Base-by-base conservation (phyloP, 2,888 invertebrate species). In the Euplagia quadripunctaria region DNA sequence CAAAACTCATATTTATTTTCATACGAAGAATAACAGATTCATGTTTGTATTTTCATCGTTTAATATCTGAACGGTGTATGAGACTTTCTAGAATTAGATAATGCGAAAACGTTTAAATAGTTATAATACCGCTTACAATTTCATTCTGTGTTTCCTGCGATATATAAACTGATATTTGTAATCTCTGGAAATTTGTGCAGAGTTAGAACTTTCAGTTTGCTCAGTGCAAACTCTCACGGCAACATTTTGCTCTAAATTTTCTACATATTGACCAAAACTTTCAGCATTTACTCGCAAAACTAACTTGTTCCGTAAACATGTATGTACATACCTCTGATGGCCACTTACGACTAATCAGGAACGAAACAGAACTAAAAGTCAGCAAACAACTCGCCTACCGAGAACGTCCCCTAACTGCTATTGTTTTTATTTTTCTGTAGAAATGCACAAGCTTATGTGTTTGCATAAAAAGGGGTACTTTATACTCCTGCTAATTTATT, bases 401-500 rank as follows among this genome's bases (percentile, higher is more conserved):
- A 20, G 68, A 68, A 71, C 68, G 46, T 67, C 69, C 46, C 64
- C 65, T 70, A 51, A 68, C 7, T 68, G 20, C 55, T 63, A 63
- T 16, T 67, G 42, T 46, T 68, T 67, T 74, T 52, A 31, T 68
- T 86, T 87, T 87, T 88, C 83, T 82, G 76, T 80, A 73, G 79
- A 80, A 87, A 85, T 85, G 85, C 77, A 78, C 72, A 82, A 84
- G 84, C 85, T 86, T 85, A 85, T 86, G 82, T 88, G 88, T 90
- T 90, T 88, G 89, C 88, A 86, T 86, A 87, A 85, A 83, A 87
- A 85, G 79, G 84, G 85, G 86, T 86, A 80, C 79, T 87, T 86
- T 87, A 86, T 87, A 84, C 83, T 77, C 73, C 71, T 79, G 82
- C 88, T 91, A 89, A 92, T 92, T 88, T 91, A 92, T 92, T 91